Base-by-base conservation (phyloP, 2,113 vertebrate genomes). In the Pterocles gutturalis region DNA sequence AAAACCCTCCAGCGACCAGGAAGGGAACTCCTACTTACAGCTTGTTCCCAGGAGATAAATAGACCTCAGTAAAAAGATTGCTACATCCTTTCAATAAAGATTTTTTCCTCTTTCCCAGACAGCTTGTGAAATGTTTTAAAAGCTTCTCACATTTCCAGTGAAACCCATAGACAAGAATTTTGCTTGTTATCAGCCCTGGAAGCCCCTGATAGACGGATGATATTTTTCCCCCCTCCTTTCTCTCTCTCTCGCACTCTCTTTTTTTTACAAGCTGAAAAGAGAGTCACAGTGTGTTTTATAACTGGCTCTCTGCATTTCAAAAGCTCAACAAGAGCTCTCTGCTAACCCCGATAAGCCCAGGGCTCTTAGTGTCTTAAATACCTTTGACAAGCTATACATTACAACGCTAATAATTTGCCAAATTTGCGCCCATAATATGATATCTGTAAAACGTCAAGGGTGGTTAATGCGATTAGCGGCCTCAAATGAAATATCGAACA, bases 401-500 rank as follows among this genome's bases (percentile, higher is more conserved):
- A 99, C 97, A 98, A 98, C 97, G 97, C 98, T 99, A 98, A 98
- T 98, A 99, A 99, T 98, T 98, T 98, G 98, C 98, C 98, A 99
- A 99, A 99, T 99, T 98, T 99, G 98, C 98, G 98, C 98, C 98
- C 98, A 98, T 99, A 99, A 99, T 99, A 99, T 98, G 97, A 98
- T 99, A 99, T 99, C 99, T 99, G 98, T 98, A 98, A 99, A 99
- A 99, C 98, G 98, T 99, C 98, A 98, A 98, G 98, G 97, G 97
- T 98, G 97, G 98, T 99, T 99, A 99, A 99, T 99, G 98, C 98
- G 98, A 99, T 99, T 99, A 99, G 98, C 98, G 97, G 98, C 98
- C 98, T 99, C 98, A 98, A 98, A 99, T 99, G 98, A 99, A 99
- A 99, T 98, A 99, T 99, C 98, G 98, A 99, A 99, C 98, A 98